Evolutionary conservation across 2,113 vertebrate genomes (phyloP).

Genomic region (Callopanchax toddi): DNA sequence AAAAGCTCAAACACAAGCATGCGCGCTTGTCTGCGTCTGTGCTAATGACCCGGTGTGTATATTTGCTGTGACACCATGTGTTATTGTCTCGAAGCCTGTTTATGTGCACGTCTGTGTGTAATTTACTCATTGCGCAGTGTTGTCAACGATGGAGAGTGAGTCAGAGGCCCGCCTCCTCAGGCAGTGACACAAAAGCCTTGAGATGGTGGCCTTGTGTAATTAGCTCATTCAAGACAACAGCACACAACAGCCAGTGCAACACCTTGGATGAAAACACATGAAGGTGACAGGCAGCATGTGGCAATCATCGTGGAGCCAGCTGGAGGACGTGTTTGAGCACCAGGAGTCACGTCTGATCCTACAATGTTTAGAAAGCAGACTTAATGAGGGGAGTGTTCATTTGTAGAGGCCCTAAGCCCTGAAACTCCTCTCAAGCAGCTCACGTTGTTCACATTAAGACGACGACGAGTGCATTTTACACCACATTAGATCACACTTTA

Average conservation of each 20-base stretch:
- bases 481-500: conserved; percentile 29
- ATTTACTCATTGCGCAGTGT: conserved; percentile 41
- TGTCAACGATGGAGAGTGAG: conserved; percentile 62
- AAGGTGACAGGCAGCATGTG: conserved; percentile 7
- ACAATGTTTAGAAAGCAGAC: conserved; percentile 30
- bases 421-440: neutral
- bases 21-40: conserved; percentile 1
- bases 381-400: conserved; percentile 30
- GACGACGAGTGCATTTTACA: conserved; percentile 14
- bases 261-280: conserved; percentile 12
- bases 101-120: conserved; percentile 28
- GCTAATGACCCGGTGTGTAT: conserved; percentile 55
- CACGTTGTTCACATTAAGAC: conserved; percentile 23
- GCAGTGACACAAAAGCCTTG: conserved; percentile 32
- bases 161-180: conserved; percentile 49
- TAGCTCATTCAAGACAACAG: conserved; percentile 33
- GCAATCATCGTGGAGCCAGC: neutral
- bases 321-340: neutral
- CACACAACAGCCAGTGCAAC: conserved; percentile 21
- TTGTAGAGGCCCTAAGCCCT: conserved; percentile 6
- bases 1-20: conserved; percentile 4
- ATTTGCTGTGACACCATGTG: conserved; percentile 57
- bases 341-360: conserved; percentile 20
- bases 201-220: conserved; percentile 62
- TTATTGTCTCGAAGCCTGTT: conserved; percentile 36